Base-by-base conservation (phyloP, 1,140 invertebrate genomes). In the Nylanderia fulva region DNA sequence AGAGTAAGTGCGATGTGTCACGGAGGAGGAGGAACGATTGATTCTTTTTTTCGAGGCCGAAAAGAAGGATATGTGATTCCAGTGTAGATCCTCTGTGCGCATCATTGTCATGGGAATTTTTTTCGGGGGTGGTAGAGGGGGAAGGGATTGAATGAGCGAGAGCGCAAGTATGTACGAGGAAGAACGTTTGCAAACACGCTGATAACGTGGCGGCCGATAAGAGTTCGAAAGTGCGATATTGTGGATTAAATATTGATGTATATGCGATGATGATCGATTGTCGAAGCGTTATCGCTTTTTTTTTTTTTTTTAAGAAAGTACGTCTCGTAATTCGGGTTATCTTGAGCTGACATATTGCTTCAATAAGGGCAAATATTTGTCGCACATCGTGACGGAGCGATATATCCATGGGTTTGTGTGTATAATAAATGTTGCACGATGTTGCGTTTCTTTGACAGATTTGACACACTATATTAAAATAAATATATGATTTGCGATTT, bases 1-100 rank as follows among this genome's bases (percentile, higher is more conserved):
- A 96, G 98, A 98, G 98, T 99, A 97, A 98, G 98, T 96, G 52
- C 3, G 3, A 1, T 33, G 3, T n/a, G 11, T 15, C 60, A 21
- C 21, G 61, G 9, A 54, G 15, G 13, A 52, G 21, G 3, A 33
- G 9, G 24, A n/a, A 24, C 18, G 7, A 77, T 48, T 13, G 60
- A 77, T 77, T 66, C n/a, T 42, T 71, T 18, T 7, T 0, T 7
- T 11, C 33, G 33, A n/a, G 60, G 6, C n/a, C n/a, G 11, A 9
- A 79, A 2, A 24, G 18, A 63, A 15, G 13, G 24, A 3, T 29
- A 0, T 0, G 18, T 1, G 13, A 33, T 60, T 45, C 18, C 9
- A 36, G 15, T 13, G 24, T 56, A 6, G n/a, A 52, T 42, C 39
- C 18, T n/a, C n/a, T 18, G 2, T 29, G 52, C 21, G 8, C 29